These are phyloP conservation scores for Gavia stellata DNA, from an alignment of 2,113 vertebrate genomes.

Conservation along the genomic window DNA sequence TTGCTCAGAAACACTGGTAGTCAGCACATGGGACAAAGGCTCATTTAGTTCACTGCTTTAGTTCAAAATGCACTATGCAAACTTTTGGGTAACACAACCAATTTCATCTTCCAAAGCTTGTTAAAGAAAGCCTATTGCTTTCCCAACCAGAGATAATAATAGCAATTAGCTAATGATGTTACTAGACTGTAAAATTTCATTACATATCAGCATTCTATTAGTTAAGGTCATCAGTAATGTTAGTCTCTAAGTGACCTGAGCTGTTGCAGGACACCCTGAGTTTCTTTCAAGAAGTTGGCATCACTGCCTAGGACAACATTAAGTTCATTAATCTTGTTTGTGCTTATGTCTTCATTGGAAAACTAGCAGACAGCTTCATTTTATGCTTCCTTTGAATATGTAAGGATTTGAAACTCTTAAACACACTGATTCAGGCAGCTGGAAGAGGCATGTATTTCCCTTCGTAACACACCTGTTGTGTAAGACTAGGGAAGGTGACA, in stretches of 20 bases:
- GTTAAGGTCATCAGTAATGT: not conserved
- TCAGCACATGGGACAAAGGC: not conserved
- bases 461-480: not conserved
- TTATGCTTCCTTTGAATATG: not conserved
- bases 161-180: not conserved
- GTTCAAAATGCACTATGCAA: not conserved
- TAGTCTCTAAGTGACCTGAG: not conserved
- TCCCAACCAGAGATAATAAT: not conserved
- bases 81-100: not conserved
- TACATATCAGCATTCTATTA: not conserved
- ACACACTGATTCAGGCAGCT: not conserved
- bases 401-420: not conserved
- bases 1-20: not conserved
- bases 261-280: not conserved
- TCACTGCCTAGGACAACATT: not conserved
- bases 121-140: not conserved
- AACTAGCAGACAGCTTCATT: not conserved
- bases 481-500: not conserved
- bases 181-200: not conserved
- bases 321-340: not conserved
- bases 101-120: not conserved
- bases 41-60: not conserved
- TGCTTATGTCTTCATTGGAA: not conserved
- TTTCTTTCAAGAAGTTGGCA: not conserved
- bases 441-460: not conserved